A percentile compares a stretch with the other conserved stretches of the same genome.
Conservation (phyloP, 2,113 vertebrate species). For the Aplodontia rufa region DNA sequence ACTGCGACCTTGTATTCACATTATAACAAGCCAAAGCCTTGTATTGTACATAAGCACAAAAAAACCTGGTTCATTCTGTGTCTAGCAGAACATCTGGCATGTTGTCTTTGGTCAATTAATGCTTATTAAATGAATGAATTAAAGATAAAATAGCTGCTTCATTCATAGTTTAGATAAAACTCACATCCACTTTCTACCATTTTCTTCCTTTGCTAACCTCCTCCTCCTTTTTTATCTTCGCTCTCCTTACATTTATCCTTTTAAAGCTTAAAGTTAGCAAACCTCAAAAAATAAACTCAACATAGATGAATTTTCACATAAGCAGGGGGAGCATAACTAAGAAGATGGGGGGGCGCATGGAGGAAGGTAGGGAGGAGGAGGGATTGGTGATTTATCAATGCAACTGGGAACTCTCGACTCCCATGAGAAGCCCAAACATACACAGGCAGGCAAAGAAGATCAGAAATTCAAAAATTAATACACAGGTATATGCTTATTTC, state of each 20-base stretch:
- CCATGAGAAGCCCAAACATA: too few species aligned
- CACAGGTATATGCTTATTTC: too few species aligned
- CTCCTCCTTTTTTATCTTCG: accelerated
- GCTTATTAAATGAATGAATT: not conserved
- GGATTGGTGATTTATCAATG: too few species aligned
- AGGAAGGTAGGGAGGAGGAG: too few species aligned
- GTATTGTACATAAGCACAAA: not conserved
- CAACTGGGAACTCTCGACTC: too few species aligned
- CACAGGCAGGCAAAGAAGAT: too few species aligned
- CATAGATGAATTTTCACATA: too few species aligned
- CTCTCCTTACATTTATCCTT: not conserved
- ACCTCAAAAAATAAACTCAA: too few species aligned
- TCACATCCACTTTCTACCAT: not conserved
- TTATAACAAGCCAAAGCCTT: not conserved
- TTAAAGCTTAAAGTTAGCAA: not conserved
- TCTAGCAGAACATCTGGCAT: not conserved
- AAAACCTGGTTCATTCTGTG: not conserved
- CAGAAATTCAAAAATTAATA: too few species aligned
- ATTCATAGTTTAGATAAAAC: not conserved
- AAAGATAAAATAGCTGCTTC: not conserved
- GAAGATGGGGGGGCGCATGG: too few species aligned
- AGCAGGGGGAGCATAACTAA: too few species aligned
- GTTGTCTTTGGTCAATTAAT: not conserved
- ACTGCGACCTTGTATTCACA: not conserved
- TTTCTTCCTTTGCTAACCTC: not conserved